Conservation (phyloP, 2,113 vertebrate species). For the Halcyon senegalensis region DNA sequence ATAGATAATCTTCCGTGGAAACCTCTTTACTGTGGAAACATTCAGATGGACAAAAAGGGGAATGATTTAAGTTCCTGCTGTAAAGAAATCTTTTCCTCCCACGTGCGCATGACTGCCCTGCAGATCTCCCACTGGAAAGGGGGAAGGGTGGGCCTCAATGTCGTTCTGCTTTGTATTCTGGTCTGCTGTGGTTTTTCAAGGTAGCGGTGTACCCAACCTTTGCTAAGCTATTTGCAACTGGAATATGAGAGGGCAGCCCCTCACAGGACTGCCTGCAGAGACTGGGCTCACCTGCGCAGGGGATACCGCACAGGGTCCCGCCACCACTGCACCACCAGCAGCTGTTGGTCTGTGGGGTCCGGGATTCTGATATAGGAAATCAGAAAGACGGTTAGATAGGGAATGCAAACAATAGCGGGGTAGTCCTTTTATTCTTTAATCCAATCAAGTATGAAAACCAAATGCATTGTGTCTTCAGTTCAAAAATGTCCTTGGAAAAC, state of each 20-base stretch:
- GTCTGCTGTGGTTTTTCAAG: not conserved
- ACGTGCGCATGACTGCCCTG: not conserved
- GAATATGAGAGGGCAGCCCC: not conserved
- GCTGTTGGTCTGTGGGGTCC: slow-evolving; percentile 78
- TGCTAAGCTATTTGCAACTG: not conserved
- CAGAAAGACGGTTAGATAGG: no score
- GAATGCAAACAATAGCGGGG: not conserved
- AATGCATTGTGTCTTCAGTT: not conserved
- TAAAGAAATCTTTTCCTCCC: not conserved
- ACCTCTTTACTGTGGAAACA: not conserved
- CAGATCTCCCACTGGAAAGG: not conserved
- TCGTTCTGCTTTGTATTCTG: not conserved
- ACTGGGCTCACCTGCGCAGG: slow-evolving; percentile 31
- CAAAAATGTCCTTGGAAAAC: not conserved
- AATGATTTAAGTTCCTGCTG: not conserved
- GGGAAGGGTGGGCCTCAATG: not conserved
- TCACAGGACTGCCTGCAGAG: not conserved
- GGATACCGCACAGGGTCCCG: not conserved
- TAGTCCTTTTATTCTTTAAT: not conserved
- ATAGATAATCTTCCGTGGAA: not conserved
- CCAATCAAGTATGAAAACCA: not conserved
- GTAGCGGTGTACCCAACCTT: not conserved
- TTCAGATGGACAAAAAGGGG: not conserved
- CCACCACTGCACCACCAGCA: slow-evolving; percentile 69
- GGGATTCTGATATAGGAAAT: not conserved